Base-by-base conservation (phyloP, 2,888 invertebrate species). In the Chironomus riparius region DNA sequence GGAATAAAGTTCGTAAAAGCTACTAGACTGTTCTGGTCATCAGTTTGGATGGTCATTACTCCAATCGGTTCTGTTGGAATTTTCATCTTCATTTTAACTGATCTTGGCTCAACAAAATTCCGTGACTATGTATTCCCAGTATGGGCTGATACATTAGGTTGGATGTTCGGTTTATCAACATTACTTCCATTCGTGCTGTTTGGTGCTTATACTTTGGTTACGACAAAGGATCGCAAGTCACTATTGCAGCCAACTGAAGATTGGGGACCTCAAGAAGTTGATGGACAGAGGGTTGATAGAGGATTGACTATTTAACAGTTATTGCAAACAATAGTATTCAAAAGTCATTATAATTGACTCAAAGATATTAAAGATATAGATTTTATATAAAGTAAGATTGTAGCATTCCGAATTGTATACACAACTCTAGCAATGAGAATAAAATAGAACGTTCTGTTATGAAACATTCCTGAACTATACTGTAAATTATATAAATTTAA, bases 71-170 rank as follows among this genome's bases (percentile, higher is more conserved):
- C 92, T 77, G 56, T 92, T 81, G 88, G 85, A 47, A 89, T 94
- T 71, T 87, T 94, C 77, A 84, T 87, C 6, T 93, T 93, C 82
- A 90, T 91, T 75, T 89, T 92, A 85, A 82, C 86, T 4, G 88
- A 89, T 78, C 91, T 91, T 86, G 82, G 85, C 18, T 82, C 89
- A 0, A 88, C 91, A 0, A 80, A 82, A 4, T 93, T 92, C 80
- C 90, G 87, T 65, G 85, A 85, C 74, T 90, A 92, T 79, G 81
- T 82, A 10, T 94, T 92, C 82, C 93, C 93, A 0, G 78, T 81
- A 12, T 92, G 91, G 87, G 91, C 92, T 13, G 88, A 91, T 78
- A 82, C 85, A 0, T 81, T 93, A 38, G 93, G 93, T 4, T 91
- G 91, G 88, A 80, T 88, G 69, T 88, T 94, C 76, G 91, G 92